Percentiles rank a stretch among this genome's conserved stretches.
phyloP scores from a whole-genome alignment of 2,113 vertebrate species.

The Arizona elegans region DNA sequence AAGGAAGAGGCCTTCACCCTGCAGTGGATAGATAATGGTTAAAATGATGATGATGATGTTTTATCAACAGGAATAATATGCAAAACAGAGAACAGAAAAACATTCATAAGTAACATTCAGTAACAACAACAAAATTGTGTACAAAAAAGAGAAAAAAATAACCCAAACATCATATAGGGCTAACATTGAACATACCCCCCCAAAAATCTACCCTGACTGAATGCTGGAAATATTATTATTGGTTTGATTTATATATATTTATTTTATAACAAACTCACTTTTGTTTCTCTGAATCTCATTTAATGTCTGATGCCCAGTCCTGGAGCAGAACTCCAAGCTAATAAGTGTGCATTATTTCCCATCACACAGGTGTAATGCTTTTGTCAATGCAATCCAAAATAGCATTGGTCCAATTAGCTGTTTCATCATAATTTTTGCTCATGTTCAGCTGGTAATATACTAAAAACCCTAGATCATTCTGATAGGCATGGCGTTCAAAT shows the following conservation, averaged over 20 bases:
- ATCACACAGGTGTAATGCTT: not conserved
- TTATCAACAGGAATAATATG: not conserved
- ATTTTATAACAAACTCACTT: not conserved
- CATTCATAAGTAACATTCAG: no score
- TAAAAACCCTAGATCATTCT: not conserved
- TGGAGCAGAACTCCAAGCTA: not conserved
- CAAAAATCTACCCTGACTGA: no score
- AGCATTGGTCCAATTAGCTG: not conserved
- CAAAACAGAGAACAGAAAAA: no score
- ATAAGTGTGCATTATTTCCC: not conserved
- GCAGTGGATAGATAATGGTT: not conserved
- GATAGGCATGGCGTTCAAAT: not conserved
- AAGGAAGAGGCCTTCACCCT: not conserved
- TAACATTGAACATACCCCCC: no score
- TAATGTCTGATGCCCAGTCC: not conserved
- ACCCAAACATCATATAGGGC: no score
- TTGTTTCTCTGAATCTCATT: not conserved
- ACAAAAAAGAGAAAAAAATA: no score
- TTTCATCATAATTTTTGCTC: not conserved
- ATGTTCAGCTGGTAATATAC: not conserved
- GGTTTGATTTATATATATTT: no score
- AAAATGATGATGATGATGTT: no score
- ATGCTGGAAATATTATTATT: no score
- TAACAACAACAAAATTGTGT: no score
- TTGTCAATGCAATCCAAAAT: not conserved